Evolutionary conservation across 2,113 vertebrate species (phyloP).

Genomic region (Rhinogobius similis): DNA sequence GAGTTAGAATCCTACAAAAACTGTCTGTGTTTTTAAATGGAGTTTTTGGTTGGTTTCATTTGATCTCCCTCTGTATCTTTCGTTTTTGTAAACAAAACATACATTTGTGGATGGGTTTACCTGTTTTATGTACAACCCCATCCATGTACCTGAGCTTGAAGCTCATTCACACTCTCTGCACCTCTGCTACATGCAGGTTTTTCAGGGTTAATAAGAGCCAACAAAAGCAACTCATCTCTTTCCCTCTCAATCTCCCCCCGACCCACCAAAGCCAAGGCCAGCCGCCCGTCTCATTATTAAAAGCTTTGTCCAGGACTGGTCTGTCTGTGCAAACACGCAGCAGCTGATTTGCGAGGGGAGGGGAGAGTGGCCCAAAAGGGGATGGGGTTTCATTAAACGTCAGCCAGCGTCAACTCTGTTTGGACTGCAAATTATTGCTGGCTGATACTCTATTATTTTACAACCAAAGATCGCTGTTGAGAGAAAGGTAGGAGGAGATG

Average conservation of each 20-base stretch:
- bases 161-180: slow-evolving; percentile 26
- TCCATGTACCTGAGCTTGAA: slow-evolving; percentile 37
- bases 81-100: no score
- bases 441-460: slow-evolving; percentile 95
- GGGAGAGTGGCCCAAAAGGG: slow-evolving; percentile 83
- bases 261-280: slow-evolving; percentile 87
- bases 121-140: slow-evolving; percentile 20
- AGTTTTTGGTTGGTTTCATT: neutral
- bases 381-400: slow-evolving; percentile 99
- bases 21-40: no score
- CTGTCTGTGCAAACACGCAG: slow-evolving; percentile 92
- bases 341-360: slow-evolving; percentile 75
- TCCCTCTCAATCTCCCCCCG: slow-evolving; percentile 62
- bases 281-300: slow-evolving; percentile 92
- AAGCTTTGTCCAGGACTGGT: slow-evolving; percentile 87
- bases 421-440: slow-evolving; percentile 98
- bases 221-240: slow-evolving; percentile 67
- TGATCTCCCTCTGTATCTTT: neutral
- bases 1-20: no score
- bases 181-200: slow-evolving; percentile 36
- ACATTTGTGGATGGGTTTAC: neutral
- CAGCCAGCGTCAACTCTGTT: slow-evolving; percentile 94
- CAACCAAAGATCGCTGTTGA: slow-evolving; percentile 90
- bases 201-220: no score
- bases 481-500: slow-evolving; percentile 82